Base-by-base conservation (phyloP, 1,140 invertebrate species). In the Drosophila eugracilis region DNA sequence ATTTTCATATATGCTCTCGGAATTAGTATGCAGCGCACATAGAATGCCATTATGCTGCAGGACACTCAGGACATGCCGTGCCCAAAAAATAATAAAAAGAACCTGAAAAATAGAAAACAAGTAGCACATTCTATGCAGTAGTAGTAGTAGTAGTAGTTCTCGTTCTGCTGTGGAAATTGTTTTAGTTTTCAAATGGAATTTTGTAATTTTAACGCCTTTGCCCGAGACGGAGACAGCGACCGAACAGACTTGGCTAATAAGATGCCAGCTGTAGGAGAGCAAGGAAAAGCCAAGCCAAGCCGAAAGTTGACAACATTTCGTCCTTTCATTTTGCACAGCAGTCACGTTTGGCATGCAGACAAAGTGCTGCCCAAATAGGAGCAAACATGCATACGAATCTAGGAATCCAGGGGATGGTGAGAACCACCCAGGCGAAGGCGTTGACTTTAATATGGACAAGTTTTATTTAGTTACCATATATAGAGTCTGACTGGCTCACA, bases 161-260 rank as follows among this genome's bases (percentile, higher is more conserved):
- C 59, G 54, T 65, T 57, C 42, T 42, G 72, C 63, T 47, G 57
- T 37, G 24, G 63, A 84, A 88, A 88, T 88, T 88, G 83, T 88
- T 88, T 88, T 88, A 88, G 78, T 88, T 88, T 88, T 73, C 83
- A 88, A 88, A 88, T 88, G 83, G 83, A 88, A 88, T 88, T 88
- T 88, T 83, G 83, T 78, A 88, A 88, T 88, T 88, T 88, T 88
- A 88, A 88, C 83, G 84, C 75, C 78, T 88, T 78, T 72, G 55
- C 60, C 36, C 28, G 52, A 50, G 21, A 28, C 30, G 26, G 12
- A 45, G 39, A 21, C 47, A 39, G 26, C 10, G 17, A 53, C 14
- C 15, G 14, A 53, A 49, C 53, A 22, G 34, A 59, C 39, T 49
- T 55, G 48, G 62, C 59, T 75, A 75, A 75, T 75, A 66, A 66